phyloP scores from a whole-genome alignment of 2,113 vertebrate genomes.

The Geococcyx californianus region DNA sequence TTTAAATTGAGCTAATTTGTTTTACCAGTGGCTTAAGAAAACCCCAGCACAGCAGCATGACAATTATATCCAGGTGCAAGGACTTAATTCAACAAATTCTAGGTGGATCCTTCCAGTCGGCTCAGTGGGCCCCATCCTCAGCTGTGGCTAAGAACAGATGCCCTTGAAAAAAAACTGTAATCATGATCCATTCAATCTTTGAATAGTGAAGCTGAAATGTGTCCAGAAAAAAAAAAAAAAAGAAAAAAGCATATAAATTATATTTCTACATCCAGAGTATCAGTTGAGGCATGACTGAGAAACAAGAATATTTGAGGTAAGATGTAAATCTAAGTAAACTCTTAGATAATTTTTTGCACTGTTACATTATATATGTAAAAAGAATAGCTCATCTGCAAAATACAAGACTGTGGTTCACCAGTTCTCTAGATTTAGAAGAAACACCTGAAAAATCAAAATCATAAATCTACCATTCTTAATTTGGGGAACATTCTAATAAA shows the following conservation, averaged over 20 bases:
- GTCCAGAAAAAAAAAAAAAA: conserved; percentile 3
- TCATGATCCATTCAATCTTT: conserved; percentile 76
- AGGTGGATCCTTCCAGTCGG: conserved; percentile 88
- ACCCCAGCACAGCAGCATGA: conserved; percentile 93
- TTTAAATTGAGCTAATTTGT: conserved; percentile 95
- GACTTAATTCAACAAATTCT: conserved; percentile 98
- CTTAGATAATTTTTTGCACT: not conserved
- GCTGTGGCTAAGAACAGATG: conserved; percentile 89
- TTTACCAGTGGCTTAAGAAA: conserved; percentile 89
- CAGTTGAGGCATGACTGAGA: not conserved
- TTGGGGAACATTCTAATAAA: not conserved
- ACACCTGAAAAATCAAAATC: not conserved
- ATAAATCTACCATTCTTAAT: not conserved
- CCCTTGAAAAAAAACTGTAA: conserved; percentile 81
- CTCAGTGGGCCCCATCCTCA: conserved; percentile 77
- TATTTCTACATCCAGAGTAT: conserved; percentile 29
- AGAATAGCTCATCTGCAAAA: not conserved
- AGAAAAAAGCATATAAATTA: not conserved
- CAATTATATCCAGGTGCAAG: conserved; percentile 99
- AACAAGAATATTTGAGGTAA: not conserved
- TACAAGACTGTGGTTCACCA: not conserved
- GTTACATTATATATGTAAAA: not conserved
- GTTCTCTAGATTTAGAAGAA: not conserved
- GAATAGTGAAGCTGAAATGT: conserved; percentile 59
- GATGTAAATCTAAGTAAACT: not conserved